Evolutionary conservation across 2,113 vertebrate species (phyloP).

Genomic region (Caranx melampygus): DNA sequence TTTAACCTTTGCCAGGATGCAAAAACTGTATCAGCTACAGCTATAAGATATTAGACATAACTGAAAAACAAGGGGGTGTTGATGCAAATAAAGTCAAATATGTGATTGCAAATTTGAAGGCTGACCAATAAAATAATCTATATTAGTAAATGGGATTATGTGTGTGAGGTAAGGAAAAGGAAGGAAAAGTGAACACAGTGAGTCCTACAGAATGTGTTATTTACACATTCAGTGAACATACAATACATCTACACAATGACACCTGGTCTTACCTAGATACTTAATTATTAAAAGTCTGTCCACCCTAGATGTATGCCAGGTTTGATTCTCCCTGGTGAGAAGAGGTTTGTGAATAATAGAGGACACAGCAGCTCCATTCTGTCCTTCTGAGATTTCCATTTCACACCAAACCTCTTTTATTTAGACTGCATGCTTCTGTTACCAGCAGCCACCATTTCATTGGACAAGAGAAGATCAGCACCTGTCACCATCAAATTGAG

Average conservation of each 20-base stretch:
- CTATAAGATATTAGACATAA: background rate
- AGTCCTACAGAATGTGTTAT: background rate
- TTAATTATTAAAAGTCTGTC: background rate
- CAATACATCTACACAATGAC: background rate
- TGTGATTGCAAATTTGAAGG: background rate
- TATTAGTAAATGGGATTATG: background rate
- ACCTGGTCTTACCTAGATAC: background rate
- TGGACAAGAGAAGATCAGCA: slow-evolving; percentile 14
- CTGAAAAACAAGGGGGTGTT: too few species aligned
- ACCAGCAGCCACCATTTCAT: slow-evolving; percentile 11
- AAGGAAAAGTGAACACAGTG: background rate
- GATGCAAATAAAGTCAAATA: background rate
- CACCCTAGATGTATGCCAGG: background rate
- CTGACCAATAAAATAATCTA: background rate
- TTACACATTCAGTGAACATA: background rate
- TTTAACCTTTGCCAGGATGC: background rate
- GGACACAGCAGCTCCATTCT: slow-evolving; percentile 15
- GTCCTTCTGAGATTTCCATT: slow-evolving; percentile 39
- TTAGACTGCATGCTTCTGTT: background rate
- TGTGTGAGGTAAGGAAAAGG: background rate
- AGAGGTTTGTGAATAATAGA: slow-evolving; percentile 31
- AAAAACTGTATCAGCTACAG: background rate
- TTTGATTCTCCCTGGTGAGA: slow-evolving; percentile 11
- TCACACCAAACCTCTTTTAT: slow-evolving; percentile 36
- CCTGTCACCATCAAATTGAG: slow-evolving; percentile 19